phyloP scores from a whole-genome alignment of 2,888 invertebrate genomes.

The Rhamnusium bicolor region DNA sequence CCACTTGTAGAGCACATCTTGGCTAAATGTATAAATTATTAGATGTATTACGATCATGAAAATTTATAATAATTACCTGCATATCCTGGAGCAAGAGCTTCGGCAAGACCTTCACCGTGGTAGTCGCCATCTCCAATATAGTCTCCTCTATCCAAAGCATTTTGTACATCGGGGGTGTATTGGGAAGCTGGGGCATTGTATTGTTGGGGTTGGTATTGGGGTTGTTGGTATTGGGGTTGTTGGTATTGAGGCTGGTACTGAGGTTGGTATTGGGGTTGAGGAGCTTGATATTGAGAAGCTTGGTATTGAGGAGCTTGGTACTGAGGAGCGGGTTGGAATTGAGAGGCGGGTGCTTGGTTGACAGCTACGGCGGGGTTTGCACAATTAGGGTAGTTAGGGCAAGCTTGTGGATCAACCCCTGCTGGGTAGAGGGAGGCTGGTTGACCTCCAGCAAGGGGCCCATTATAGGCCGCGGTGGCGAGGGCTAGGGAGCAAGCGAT shows the following conservation, averaged over 20 bases:
- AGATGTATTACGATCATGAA: too few relatives aligned
- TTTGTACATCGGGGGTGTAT: conserved; percentile 58
- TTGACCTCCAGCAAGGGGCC: conserved; percentile 62
- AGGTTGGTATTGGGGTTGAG: conserved; percentile 46
- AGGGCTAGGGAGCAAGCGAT: conserved; percentile 59
- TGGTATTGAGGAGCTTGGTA: conserved; percentile 50
- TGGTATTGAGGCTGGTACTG: conserved; percentile 47
- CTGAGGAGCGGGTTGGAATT: conserved; percentile 38
- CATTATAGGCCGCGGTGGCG: conserved; percentile 58
- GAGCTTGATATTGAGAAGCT: conserved; percentile 36
- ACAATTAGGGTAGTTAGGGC: conserved; percentile 65
- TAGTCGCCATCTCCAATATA: conserved; percentile 66
- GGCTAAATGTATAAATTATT: too few relatives aligned
- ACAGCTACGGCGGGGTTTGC: conserved; percentile 62
- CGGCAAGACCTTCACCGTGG: conserved; percentile 64
- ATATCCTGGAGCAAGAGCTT: conserved; percentile 62
- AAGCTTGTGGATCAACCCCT: conserved; percentile 62
- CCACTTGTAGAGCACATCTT: too few relatives aligned
- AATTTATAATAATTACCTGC: conserved; percentile 53
- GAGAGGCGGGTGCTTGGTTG: conserved; percentile 47
- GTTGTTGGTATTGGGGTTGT: too few relatives aligned
- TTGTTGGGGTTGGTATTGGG: conserved; percentile 51
- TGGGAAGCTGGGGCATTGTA: conserved; percentile 54
- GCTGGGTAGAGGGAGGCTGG: conserved; percentile 63
- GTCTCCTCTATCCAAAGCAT: conserved; percentile 63